Conservation (phyloP, 2,888 invertebrate species). For the Thera obeliscata region DNA sequence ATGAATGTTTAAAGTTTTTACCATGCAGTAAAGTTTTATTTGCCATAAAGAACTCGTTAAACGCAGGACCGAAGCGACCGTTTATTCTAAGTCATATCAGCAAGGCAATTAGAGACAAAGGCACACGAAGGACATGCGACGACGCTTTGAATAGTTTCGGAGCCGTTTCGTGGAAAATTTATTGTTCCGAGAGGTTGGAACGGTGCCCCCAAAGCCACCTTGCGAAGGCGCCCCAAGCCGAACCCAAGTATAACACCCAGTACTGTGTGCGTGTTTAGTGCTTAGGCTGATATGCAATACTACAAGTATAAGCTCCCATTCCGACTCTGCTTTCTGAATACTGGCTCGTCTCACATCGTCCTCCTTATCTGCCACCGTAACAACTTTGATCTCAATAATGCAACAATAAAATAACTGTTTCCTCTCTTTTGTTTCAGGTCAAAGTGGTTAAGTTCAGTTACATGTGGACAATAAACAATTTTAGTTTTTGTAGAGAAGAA, state of each 20-base stretch:
- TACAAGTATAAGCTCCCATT: slow-evolving; percentile 17
- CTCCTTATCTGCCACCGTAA: slow-evolving; percentile 41
- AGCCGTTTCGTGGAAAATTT: slow-evolving; percentile 53
- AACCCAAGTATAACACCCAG: neutral
- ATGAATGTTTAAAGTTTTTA: slow-evolving; percentile 45
- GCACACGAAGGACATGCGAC: slow-evolving; percentile 52
- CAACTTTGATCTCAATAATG: slow-evolving; percentile 44
- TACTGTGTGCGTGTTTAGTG: neutral
- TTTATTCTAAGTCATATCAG: slow-evolving; percentile 57
- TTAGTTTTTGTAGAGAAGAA: slow-evolving; percentile 99
- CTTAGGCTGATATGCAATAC: neutral
- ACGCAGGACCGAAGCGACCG: slow-evolving; percentile 49
- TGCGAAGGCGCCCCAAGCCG: slow-evolving; percentile 39
- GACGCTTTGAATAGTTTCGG: slow-evolving; percentile 49
- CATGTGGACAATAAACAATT: slow-evolving; percentile 99
- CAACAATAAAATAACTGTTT: slow-evolving; percentile 44
- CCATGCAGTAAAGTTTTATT: slow-evolving; percentile 59
- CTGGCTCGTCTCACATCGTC: slow-evolving; percentile 35
- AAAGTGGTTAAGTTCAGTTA: slow-evolving; percentile 99
- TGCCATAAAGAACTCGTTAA: slow-evolving; percentile 67
- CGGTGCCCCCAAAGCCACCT: slow-evolving; percentile 45
- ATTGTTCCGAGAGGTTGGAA: slow-evolving; percentile 46
- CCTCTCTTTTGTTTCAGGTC: slow-evolving; percentile 89
- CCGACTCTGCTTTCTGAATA: slow-evolving; percentile 20
- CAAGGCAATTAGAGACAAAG: slow-evolving; percentile 58